Evolutionary conservation across 2,113 vertebrate species (phyloP).

Genomic region (Misgurnus mizolepis): DNA sequence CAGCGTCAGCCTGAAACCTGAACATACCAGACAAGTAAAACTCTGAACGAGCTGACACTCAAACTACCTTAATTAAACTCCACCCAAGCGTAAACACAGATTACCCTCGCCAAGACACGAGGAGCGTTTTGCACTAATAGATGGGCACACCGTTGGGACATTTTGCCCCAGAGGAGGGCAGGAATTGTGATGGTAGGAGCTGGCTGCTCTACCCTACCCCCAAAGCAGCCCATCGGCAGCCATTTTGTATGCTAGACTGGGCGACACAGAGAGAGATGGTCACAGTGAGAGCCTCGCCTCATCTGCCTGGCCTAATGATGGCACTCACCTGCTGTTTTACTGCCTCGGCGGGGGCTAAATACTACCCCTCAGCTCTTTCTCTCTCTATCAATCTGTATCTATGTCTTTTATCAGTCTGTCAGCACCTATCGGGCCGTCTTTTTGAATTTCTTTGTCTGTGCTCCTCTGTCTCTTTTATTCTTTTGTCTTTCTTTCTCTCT

Average conservation of each 20-base stretch:
- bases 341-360: slow-evolving; percentile 89
- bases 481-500: slow-evolving; percentile 14
- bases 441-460: slow-evolving; percentile 57
- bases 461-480: slow-evolving; percentile 24
- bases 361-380: slow-evolving; percentile 55
- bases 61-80: slow-evolving; percentile 46
- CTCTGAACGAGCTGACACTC: slow-evolving; percentile 31
- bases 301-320: slow-evolving; percentile 96
- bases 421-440: neutral
- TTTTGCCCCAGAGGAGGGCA: slow-evolving; percentile 43
- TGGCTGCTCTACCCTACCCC: slow-evolving; percentile 42
- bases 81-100: slow-evolving; percentile 48
- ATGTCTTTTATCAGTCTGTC: slow-evolving; percentile 32
- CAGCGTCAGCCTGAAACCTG: neutral
- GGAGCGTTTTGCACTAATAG: slow-evolving; percentile 46
- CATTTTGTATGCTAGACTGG: slow-evolving; percentile 90
- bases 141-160: slow-evolving; percentile 47
- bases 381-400: slow-evolving; percentile 29
- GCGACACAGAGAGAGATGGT: slow-evolving; percentile 84
- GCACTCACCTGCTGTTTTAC: slow-evolving; percentile 99
- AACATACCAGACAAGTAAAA: slow-evolving; percentile 25
- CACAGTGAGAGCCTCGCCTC: slow-evolving; percentile 84
- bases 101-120: slow-evolving; percentile 36
- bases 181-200: slow-evolving; percentile 37
- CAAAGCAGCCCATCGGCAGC: slow-evolving; percentile 66